These are phyloP conservation scores for Thamnaconus septentrionalis DNA, from an alignment of 2,113 vertebrate species.

Conservation along the genomic window DNA sequence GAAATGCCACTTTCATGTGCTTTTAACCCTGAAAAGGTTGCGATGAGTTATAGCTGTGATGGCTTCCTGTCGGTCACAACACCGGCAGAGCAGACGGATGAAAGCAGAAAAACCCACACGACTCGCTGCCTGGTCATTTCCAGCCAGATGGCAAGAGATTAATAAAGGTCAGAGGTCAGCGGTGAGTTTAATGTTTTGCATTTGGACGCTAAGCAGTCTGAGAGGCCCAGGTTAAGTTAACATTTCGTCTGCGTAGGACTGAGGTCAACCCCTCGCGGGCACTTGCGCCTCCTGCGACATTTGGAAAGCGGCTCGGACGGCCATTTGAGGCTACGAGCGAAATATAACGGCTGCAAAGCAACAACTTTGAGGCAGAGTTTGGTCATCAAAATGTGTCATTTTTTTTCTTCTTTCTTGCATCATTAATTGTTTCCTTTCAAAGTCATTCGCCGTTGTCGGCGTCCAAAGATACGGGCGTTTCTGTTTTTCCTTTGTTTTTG, in stretches of 20 bases:
- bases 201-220: slow-evolving; percentile 11
- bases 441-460: no score
- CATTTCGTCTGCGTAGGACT: slow-evolving; percentile 23
- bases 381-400: background rate
- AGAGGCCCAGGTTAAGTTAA: slow-evolving; percentile 35
- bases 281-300: background rate
- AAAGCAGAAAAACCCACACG: no score
- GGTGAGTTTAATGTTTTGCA: slow-evolving; percentile 30
- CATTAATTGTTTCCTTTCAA: background rate
- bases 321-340: no score
- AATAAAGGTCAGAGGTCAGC: slow-evolving; percentile 36
- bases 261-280: background rate
- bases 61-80: no score
- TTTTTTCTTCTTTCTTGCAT: background rate
- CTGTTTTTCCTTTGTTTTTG: slow-evolving; percentile 21
- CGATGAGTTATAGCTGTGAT: no score
- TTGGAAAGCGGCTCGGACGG: no score
- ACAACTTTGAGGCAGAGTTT: no score
- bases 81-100: no score
- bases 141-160: slow-evolving; percentile 27
- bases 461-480: slow-evolving; percentile 18
- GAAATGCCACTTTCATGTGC: slow-evolving; percentile 18
- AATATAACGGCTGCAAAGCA: no score
- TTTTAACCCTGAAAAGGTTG: no score
- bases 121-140: background rate